Percentiles rank a stretch among this genome's conserved stretches.
Evolutionary conservation across 1,140 invertebrate species (phyloP).

Genomic region (Tetraneura akinire): DNA sequence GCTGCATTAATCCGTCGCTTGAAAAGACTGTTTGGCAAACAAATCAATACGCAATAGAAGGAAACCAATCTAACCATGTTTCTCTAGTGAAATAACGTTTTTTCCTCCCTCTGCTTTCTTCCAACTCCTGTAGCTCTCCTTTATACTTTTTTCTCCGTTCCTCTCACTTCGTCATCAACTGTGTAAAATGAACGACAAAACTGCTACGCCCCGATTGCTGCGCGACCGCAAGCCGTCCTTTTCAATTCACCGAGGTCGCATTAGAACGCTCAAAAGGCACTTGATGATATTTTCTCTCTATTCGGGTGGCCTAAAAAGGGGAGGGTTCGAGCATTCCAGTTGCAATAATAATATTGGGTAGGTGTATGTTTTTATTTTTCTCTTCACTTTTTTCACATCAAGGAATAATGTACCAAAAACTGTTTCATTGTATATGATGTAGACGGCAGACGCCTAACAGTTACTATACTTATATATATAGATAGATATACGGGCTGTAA

Average conservation of each 20-base stretch:
- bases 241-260: slow-evolving; percentile 41
- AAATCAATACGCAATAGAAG: slow-evolving; percentile 50
- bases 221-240: slow-evolving; percentile 31
- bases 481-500: slow-evolving; percentile 46
- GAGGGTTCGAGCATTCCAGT: neutral
- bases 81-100: slow-evolving; percentile 48
- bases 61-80: slow-evolving; percentile 50
- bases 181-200: slow-evolving; percentile 37
- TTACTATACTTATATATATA: too few species aligned
- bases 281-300: slow-evolving; percentile 47
- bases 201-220: slow-evolving; percentile 40
- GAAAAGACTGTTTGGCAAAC: slow-evolving; percentile 50
- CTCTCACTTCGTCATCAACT: neutral
- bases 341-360: slow-evolving; percentile 31
- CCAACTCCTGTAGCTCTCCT: neutral
- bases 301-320: neutral
- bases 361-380: slow-evolving; percentile 30
- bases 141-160: neutral
- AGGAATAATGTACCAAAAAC: neutral
- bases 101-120: slow-evolving; percentile 12
- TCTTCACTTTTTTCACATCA: neutral
- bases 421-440: slow-evolving; percentile 7
- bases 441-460: slow-evolving; percentile 20
- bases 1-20: slow-evolving; percentile 42
- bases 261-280: slow-evolving; percentile 45